Evolutionary conservation across 1,140 invertebrate species (phyloP), one percentile per base, ranked within the genome.

Genomic region (Drosophila parabipectinata): DNA sequence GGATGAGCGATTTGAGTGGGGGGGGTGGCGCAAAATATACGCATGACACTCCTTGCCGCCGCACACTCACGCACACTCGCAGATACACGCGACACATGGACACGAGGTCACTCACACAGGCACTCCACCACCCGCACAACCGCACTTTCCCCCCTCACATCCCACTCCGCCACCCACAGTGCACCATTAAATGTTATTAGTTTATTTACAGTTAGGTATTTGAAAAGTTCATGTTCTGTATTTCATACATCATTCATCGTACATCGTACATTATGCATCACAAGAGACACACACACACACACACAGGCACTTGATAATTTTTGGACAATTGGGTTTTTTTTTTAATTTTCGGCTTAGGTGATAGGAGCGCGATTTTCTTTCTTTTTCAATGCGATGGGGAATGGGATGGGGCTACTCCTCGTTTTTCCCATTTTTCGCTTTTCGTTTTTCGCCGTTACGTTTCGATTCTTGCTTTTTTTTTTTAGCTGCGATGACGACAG

Each of bases 21-120:
- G 64, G 64, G 52, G 67, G 37, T 60, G 56, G 56, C 75, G 69
- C 58, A 53, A 85, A 84, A 85, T 87, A 88, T 87, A 87, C 82
- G 83, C 82, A 87, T 88, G 82, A 88, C 82, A 87, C 82, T 87
- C 82, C 82, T 83, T 88, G 79, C 82, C 83, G 69, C 71, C 85
- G 74, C 82, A 76, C 72, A 57, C 58, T 44, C 50, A 57, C 69
- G 41, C 45, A 66, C 80, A 71, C 61, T 55, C 60, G 51, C 78
- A 53, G 56, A 55, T 56, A 80, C 37, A 85, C 82, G 83, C 82
- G 78, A 87, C 77, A 76, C 82, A 87, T 62, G 68, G 61, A 81
- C 74, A 87, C 75, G 79, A 88, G 81, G 81, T 87, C 81, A 85
- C 81, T 85, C 77, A 87, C 81, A 85, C 73, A 84, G 37, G 60